Evolutionary conservation across 35 echinoderm and acorn worm genomes (phyloP), one percentile per base, ranked within the genome.

Genomic region (Ophioderma brevispina): DNA sequence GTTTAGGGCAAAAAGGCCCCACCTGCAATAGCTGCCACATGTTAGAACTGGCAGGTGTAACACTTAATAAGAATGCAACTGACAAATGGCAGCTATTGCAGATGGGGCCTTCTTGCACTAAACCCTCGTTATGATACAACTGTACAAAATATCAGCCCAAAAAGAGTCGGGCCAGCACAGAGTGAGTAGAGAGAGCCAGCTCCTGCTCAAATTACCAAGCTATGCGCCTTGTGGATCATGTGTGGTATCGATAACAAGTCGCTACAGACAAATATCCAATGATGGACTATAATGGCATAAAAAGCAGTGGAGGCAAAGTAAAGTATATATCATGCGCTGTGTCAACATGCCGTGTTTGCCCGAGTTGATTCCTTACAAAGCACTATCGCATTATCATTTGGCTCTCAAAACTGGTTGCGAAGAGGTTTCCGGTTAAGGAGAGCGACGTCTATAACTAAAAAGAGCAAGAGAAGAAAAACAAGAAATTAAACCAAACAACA

Each of bases 211-310:
- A 70, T 70, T 70, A 70, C 59, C 59, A 25, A 15, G 59, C 59
- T 15, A 70, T 70, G 59, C n/a, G 59, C 59, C 59, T 30, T 15
- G 59, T 70, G 28, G 59, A 70, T 70, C 17, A 70, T 70, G n/a
- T 13, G 59, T 13, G n/a, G 59, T 70, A 70, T 70, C 17, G 59
- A 70, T 70, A 25, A 70, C 59, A 70, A 25, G 2, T 70, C 17
- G n/a, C 17, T 70, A 18, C 15, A 70, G 59, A 70, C 59, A 70
- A 70, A 70, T 70, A 70, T 25, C 59, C 59, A 70, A 70, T 70
- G 59, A 70, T 70, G 59, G 59, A 25, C 59, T 70, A 70, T 70
- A 70, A 70, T 70, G 59, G 59, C 59, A 70, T 70, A 70, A 70
- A 70, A 70, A 70, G 59, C 59, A 25, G 59, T 15, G n/a, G 59